phyloP scores from a whole-genome alignment of 1,140 invertebrate species.

The Paraescarpia echinospica region DNA sequence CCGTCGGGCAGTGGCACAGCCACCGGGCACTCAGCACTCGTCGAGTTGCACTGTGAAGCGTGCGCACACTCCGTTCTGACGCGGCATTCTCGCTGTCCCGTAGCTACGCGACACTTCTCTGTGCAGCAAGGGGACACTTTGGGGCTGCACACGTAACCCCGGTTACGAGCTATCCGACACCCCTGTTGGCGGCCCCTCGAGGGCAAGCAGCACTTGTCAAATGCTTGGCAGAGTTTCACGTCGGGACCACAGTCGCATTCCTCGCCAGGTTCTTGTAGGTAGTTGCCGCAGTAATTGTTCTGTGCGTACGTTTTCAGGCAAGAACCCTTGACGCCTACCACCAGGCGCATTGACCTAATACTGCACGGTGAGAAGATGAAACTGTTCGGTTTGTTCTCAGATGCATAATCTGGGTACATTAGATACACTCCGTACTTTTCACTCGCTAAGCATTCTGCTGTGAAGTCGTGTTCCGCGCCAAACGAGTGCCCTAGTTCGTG shows the following conservation, averaged over 20 bases:
- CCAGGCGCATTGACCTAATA: background rate
- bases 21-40: background rate
- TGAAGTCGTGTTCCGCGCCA: background rate
- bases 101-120: background rate
- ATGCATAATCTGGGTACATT: background rate
- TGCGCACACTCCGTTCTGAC: background rate
- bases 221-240: background rate
- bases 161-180: background rate
- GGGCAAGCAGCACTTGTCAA: background rate
- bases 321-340: background rate
- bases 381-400: background rate
- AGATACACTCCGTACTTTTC: background rate
- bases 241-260: background rate
- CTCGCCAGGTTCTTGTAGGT: background rate
- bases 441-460: background rate
- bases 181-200: background rate
- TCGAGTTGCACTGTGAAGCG: background rate
- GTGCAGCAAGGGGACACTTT: background rate
- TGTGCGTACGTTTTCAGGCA: background rate
- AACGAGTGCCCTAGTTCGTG: background rate
- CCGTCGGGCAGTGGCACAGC: background rate
- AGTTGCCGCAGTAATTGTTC: background rate
- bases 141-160: background rate
- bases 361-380: background rate
- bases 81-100: background rate